These are phyloP conservation scores for Noturus placidus DNA, from an alignment of 2,113 vertebrate genomes.

Conservation along the genomic window DNA sequence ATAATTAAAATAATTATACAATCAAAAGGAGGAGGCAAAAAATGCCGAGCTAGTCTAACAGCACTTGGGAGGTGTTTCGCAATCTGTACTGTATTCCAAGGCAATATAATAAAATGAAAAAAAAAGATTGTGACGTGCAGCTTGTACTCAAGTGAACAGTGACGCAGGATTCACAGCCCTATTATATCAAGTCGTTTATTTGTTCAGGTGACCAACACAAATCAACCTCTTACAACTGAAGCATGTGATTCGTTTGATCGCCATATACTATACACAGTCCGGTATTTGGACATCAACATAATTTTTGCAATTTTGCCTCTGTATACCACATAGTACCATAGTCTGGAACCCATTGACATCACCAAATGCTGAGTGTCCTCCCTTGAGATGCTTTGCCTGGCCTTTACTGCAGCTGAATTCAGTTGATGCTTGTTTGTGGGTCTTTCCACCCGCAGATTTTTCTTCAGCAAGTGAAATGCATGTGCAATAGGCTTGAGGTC, in stretches of 20 bases:
- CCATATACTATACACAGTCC: neutral
- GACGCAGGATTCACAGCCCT: neutral
- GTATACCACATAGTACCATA: too few species aligned
- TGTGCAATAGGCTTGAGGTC: too few species aligned
- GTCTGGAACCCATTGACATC: too few species aligned
- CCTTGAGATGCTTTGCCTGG: too few species aligned
- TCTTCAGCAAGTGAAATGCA: too few species aligned
- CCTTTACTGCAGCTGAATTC: too few species aligned
- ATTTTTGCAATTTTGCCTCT: too few species aligned
- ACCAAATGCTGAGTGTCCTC: too few species aligned
- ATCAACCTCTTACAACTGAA: neutral
- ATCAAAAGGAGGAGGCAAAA: neutral
- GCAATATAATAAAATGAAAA: neutral
- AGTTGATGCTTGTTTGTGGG: too few species aligned
- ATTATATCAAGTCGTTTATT: neutral
- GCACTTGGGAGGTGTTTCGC: neutral
- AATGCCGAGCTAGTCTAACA: neutral
- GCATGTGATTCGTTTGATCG: neutral
- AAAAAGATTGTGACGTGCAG: neutral
- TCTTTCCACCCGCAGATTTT: too few species aligned
- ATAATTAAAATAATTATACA: conserved; percentile 19
- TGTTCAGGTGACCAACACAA: neutral
- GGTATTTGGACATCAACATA: too few species aligned
- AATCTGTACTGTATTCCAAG: neutral
- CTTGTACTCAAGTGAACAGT: neutral